These are phyloP conservation scores for Triplophysa tibetana DNA, from an alignment of 2,113 vertebrate genomes.

Conservation along the genomic window DNA sequence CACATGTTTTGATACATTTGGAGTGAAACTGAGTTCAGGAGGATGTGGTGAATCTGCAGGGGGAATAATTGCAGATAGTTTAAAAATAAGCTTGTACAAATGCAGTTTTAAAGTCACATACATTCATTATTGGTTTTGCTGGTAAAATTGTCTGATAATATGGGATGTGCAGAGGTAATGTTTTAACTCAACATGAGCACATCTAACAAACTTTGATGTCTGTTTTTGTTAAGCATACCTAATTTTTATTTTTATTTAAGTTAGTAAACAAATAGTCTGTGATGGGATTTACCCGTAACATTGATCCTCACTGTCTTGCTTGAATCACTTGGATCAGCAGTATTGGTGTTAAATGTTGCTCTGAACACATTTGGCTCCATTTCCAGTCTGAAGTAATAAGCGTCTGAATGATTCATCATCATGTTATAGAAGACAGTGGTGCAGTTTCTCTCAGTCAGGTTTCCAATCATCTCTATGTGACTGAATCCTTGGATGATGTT, in stretches of 20 bases:
- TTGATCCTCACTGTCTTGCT: slow-evolving; percentile 47
- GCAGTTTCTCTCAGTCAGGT: slow-evolving; percentile 55
- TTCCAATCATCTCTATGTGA: slow-evolving; percentile 51
- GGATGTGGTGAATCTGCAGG: slow-evolving; percentile 12
- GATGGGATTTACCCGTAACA: slow-evolving; percentile 48
- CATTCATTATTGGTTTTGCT: not conserved
- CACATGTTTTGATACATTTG: not conserved
- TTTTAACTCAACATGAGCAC: too few species aligned
- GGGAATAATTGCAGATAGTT: not conserved
- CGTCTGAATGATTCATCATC: not conserved
- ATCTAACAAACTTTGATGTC: too few species aligned
- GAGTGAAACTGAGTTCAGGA: not conserved
- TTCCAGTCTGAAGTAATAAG: slow-evolving; percentile 57
- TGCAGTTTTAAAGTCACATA: too few species aligned
- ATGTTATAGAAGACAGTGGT: slow-evolving; percentile 55
- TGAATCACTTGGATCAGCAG: not conserved
- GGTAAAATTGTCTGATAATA: too few species aligned
- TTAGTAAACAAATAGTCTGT: not conserved
- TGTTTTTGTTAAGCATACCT: too few species aligned
- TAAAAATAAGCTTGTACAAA: not conserved
- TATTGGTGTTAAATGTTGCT: rapidly evolving
- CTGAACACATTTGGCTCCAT: rapidly evolving
- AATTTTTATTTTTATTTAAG: too few species aligned
- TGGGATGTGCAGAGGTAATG: not conserved
- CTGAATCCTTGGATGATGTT: slow-evolving; percentile 7